Evolutionary conservation across 2,797 vertebrate genomes (phyloP), one percentile per base, ranked within the genome.

Genomic region (Phrynocephalus guinanensis): DNA sequence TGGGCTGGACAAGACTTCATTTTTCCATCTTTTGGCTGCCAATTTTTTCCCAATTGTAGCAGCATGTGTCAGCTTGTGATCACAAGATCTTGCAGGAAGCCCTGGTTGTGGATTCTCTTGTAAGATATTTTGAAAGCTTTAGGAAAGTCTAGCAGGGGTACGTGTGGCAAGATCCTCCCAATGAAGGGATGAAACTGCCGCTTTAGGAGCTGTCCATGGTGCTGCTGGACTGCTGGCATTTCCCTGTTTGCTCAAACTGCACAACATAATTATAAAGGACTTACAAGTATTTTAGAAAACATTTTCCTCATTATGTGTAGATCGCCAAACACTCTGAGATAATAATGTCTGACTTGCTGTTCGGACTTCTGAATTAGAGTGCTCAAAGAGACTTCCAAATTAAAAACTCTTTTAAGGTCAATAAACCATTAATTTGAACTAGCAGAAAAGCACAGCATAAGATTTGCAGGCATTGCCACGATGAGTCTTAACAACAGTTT

Each of bases 371-470:
- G 16, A 28, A 66, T 24, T 66, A 77, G 8, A 6, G 26, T 82
- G 63, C 9, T 48, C 73, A 85, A 85, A 77, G 26, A 66, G 28
- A n/a, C 71, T 84, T 84, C n/a, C 48, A 83, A 66, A 44, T 76
- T 84, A 77, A 77, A 67, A 28, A 50, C 2, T 78, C 22, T 77
- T 77, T 56, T 56, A 83, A 72, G 15, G 68, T 72, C 38, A 20
- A 8, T 67, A 85, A 76, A 67, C 38, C 33, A 85, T 30, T 77
- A 85, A 67, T 77, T 63, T 85, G 60, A 67, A 85, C 38, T 10
- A 71, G 44, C 83, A 84, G 73, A 33, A 63, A 75, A 84, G 24
- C 44, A 52, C 68, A 30, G n/a, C 18, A 50, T 52, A 86, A 56
- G n/a, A 71, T 20, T 28, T 56, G 63, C n/a, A 66, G 26, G 18